These are phyloP conservation scores for Luidia sarsii DNA, from an alignment of 53 echinoderm and acorn worm species.

Conservation along the genomic window DNA sequence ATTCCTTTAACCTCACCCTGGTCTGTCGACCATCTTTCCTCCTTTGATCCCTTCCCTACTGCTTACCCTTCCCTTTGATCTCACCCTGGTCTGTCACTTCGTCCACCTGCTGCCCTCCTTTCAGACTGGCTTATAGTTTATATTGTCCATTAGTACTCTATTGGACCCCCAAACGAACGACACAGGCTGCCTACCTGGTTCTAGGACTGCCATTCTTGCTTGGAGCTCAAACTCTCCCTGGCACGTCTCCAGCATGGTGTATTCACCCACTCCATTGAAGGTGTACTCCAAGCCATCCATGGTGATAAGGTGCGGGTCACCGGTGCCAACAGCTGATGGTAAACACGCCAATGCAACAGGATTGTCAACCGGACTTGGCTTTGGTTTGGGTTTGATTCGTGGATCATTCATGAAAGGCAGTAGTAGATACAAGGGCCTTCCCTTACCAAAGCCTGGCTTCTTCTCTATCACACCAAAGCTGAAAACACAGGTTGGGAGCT, in stretches of 20 bases:
- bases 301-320: conserved; percentile 86
- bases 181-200: conserved; percentile 42
- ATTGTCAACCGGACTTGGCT: background rate
- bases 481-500: too few relatives aligned
- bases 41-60: too few relatives aligned
- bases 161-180: too few relatives aligned
- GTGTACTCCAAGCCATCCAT: too few relatives aligned
- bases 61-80: too few relatives aligned
- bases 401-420: background rate
- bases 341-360: background rate
- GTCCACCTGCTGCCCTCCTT: too few relatives aligned
- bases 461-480: background rate
- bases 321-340: conserved; percentile 1
- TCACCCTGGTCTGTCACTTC: too few relatives aligned
- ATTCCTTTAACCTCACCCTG: too few relatives aligned
- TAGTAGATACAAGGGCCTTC: background rate
- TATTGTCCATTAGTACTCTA: conserved; percentile 45
- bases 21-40: too few relatives aligned
- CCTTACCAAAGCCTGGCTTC: background rate
- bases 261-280: conserved; percentile 94
- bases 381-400: too few relatives aligned
- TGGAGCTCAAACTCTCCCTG: conserved; percentile 61
- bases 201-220: conserved; percentile 69
- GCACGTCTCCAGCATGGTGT: conserved; percentile 42
- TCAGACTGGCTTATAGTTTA: too few relatives aligned